Evolutionary conservation across 2,113 vertebrate genomes (phyloP), one percentile per base, ranked within the genome.

Genomic region (Forbesichthys agassizii): DNA sequence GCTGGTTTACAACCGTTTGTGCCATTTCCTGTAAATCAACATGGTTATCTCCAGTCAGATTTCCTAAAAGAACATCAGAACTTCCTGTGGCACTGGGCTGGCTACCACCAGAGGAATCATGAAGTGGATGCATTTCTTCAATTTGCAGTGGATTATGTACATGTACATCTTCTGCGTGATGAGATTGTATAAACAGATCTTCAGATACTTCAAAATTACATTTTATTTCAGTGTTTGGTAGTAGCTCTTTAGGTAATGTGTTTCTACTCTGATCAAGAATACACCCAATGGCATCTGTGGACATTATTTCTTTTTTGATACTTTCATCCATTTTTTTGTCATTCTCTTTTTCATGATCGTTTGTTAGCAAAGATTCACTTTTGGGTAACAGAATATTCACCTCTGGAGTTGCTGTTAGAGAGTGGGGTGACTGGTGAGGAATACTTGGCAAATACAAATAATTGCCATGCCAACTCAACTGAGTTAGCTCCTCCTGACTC

Each of bases 401-500:
- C 11, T 68, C 70, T 12, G 56, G 9, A 33, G 8, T 5, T 11
- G 11, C 33, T 33, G 56, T 33, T 58, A 27, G 6, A 12, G 56
- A 3, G 33, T n/a, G 12, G 60, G 14, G 64, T 33, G 56, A 27
- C 51, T 66, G 6, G 33, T 61, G 61, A 60, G 51, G 8, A 13
- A 10, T 11, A 61, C 0, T 4, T 42, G 33, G 33, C 33, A 58
- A 70, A 56, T 18, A 54, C 11, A 61, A 33, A 49, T 54, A 64
- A 11, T 16, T 14, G 14, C 49, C 36, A 33, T 6, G 33, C 56
- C 27, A 47, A 27, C 9, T 16, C 14, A 1, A n/a, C 20, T 68
- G 51, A 68, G 33, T 2, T 3, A 67, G 27, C 11, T 54, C 73
- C 60, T 64, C 61, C 48, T 77, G 70, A 3, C 6, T 51, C 11